Evolutionary conservation across 2,888 invertebrate species (phyloP), one percentile per base, ranked within the genome.

Genomic region (Eupithecia vulgata): DNA sequence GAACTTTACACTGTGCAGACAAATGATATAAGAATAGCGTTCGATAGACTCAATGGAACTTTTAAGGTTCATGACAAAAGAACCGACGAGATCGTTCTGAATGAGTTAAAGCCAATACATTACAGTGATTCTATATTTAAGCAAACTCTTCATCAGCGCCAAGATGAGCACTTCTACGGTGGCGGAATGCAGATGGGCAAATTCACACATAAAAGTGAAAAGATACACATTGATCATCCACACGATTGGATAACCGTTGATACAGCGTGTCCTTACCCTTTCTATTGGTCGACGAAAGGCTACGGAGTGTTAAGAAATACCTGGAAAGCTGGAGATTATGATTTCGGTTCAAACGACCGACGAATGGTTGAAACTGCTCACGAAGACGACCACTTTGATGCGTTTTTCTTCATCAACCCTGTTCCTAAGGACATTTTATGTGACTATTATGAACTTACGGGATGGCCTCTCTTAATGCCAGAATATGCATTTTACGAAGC

Each of bases 181-280:
- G 93, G 93, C 34, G 93, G 94, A 42, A 93, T 93, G 92, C 93
- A 93, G 77, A 93, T 93, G 78, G 93, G 94, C 5, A 86, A 89
- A 78, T 94, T 92, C 70, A 85, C 88, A 30, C 94, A 93, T 76
- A 93, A 93, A 83, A 89, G 89, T 37, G 81, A 90, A 82, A 72
- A 80, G 13, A 92, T 93, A 77, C 70, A 85, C 13, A 92, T 94
- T 70, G 81, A 84, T 3, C 92, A 93, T 72, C 45, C 45, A 45
- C 45, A 45, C 5, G 45, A 45, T 45, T 45, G 45, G 15, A 45
- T 45, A 17, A 6, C 17, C 17, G 45, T 45, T 17, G 90, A 91
- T 73, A 91, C 90, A 10, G 92, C 92, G 1, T 93, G 93, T 5
- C 93, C 93, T 2, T 89, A 86, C 71, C 94, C 94, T 1, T 94